Base-by-base conservation (phyloP, 2,113 vertebrate genomes). In the Syngnathus floridae region DNA sequence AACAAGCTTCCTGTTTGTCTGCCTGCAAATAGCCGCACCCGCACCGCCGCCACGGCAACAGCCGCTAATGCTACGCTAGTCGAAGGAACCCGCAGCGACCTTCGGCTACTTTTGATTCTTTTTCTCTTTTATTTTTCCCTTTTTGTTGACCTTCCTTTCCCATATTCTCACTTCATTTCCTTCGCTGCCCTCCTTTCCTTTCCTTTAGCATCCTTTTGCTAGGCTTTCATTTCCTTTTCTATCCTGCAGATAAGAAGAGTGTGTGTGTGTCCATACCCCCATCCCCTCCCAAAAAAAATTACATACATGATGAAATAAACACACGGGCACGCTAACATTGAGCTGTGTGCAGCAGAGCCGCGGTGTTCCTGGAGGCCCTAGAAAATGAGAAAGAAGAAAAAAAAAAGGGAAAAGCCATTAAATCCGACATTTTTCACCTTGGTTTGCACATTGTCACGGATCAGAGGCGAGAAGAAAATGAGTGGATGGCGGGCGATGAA, bases 401-500 rank as follows among this genome's bases (percentile, higher is more conserved):
- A 48, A n/a, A 58, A 37, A 37, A 19, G 4, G 36, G 10, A 10
- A n/a, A 58, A 59, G 57, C 75, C 71, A 78, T 82, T 78, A 71
- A 78, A 78, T 80, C 10, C 0, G 36, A 72, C 74, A 70, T 82
- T 77, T 82, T 77, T 69, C 67, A 73, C 65, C 67, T 64, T 45
- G 51, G 38, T 55, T 62, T 61, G 51, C 70, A 67, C 62, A 49
- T 64, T 71, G 62, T 78, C 77, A 78, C 49, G 36, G 72, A 9
- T 69, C n/a, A 59, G 35, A 38, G 58, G 64, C n/a, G 46, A 54
- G 54, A 64, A 62, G 57, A 38, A 38, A 56, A 59, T 5, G 8
- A 38, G 8, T 11, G 36, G 17, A 59, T 59, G 57, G 57, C 57
- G 9, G 57, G 57, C 57, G 9, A 59, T 6, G 57, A n/a, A 37